Evolutionary conservation across 2,797 vertebrate species (phyloP).

Genomic region (Protosalanx chinensis): DNA sequence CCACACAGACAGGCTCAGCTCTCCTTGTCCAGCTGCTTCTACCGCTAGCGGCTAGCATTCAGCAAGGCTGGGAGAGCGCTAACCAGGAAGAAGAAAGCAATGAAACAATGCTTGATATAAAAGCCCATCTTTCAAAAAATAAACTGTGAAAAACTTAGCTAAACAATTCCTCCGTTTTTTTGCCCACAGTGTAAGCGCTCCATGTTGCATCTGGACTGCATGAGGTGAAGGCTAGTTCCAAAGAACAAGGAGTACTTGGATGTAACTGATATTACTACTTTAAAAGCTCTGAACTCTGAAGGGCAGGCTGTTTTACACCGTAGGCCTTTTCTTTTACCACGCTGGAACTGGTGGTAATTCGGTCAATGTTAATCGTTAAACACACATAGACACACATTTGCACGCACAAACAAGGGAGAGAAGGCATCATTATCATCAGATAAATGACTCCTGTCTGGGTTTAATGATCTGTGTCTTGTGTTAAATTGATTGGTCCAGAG

Average conservation of each 20-base stretch:
- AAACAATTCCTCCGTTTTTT: conserved; percentile 23
- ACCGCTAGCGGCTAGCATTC: conserved; percentile 2
- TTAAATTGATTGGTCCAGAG: conserved; percentile 48
- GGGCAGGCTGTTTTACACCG: neutral
- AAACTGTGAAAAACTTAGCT: conserved; percentile 5
- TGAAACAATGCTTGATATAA: neutral
- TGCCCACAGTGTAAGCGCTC: conserved; percentile 14
- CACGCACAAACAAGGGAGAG: conserved; percentile 9
- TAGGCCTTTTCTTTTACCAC: neutral
- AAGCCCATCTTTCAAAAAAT: conserved; percentile 17
- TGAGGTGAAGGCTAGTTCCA: conserved; percentile 8
- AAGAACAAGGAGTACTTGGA: neutral
- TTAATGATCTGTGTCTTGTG: conserved; percentile 55
- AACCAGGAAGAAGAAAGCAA: neutral
- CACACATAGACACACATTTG: conserved; percentile 31
- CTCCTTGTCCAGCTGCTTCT: conserved; percentile 13
- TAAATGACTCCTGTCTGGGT: conserved; percentile 48
- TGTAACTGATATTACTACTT: neutral
- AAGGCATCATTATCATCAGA: conserved; percentile 53
- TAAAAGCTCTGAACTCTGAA: neutral
- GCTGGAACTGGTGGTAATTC: conserved; percentile 30
- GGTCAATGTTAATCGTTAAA: conserved; percentile 42
- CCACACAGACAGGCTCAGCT: conserved; percentile 10
- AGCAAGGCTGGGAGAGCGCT: neutral
- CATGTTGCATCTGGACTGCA: neutral